Percentiles rank a stretch among this genome's conserved stretches.
Evolutionary conservation across 2,113 vertebrate species (phyloP).

Genomic region (Tychaedon coryphoeus): DNA sequence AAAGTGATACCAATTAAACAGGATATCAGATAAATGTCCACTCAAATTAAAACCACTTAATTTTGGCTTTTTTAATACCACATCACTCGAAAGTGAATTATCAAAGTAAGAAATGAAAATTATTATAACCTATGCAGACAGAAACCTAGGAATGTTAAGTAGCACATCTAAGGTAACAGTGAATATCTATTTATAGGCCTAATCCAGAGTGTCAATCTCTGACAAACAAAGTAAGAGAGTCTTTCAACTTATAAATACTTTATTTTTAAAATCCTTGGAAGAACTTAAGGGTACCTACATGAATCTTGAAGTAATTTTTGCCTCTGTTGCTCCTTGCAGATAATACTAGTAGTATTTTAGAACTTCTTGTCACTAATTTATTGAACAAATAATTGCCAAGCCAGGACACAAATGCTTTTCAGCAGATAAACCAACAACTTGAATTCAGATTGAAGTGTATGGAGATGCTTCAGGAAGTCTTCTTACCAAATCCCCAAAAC

Average conservation of each 20-base stretch:
- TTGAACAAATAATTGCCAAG: neutral
- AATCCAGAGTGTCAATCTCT: neutral
- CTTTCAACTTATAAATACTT: neutral
- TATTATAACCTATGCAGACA: neutral
- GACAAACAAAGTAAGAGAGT: neutral
- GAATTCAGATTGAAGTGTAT: neutral
- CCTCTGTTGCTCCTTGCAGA: neutral
- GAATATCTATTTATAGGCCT: neutral
- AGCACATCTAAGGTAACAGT: neutral
- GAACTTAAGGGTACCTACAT: neutral
- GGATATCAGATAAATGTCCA: neutral
- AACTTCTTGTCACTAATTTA: neutral
- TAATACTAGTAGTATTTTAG: neutral
- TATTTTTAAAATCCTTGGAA: neutral
- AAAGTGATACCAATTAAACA: neutral
- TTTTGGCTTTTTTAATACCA: neutral
- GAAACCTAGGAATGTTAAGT: neutral
- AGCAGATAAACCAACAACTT: neutral
- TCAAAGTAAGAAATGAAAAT: neutral
- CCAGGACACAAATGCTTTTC: neutral
- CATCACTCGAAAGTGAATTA: neutral
- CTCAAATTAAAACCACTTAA: neutral
- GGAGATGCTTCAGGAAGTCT: neutral
- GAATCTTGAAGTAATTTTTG: neutral
- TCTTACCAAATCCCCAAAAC: neutral